Evolutionary conservation across 2,888 invertebrate species (phyloP), one percentile per base, ranked within the genome.

Genomic region (Andrena camellia): DNA sequence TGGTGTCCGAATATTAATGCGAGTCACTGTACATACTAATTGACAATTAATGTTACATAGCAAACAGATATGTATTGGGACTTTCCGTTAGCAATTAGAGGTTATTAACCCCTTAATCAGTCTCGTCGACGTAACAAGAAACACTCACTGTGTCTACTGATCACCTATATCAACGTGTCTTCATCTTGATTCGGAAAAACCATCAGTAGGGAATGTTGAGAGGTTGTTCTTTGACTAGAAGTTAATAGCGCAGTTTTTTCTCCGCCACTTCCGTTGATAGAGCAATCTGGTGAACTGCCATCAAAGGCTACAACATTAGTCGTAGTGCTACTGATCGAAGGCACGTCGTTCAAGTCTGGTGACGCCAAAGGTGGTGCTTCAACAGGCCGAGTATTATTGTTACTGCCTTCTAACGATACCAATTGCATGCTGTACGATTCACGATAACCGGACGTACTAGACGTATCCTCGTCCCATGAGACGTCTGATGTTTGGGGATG

Each of bases 381-480:
- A 13, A 76, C 95, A 52, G 92, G 91, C 74, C 94, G 93, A 59
- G 20, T 26, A 17, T 88, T 89, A 31, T 88, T 90, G 23, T 85
- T 94, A 80, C 90, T 95, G 93, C 95, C 95, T 82, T 95, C 95
- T 84, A 96, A 92, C 88, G 96, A 95, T 50, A 96, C 95, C 85
- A 95, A 94, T 85, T 96, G 96, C 86, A 96, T 95, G 74, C 95
- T 96, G 93, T 95, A 96, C 93, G 97, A 97, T 90, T 96, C 96
- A 35, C 96, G 95, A 94, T 97, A 97, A 83, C 97, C 98, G 0
- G 98, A 98, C 23, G 98, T 98, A 88, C 97, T 98, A 0, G 98
- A 97, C 0, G 94, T 93, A 92, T 97, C 97, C 92, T 97, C 97
- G 93, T 97, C 97, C 96, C 97, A 97, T 0, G 97, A 97, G 2